Evolutionary conservation across 2,113 vertebrate species (phyloP).

Genomic region (Neotragus pygmaeus): DNA sequence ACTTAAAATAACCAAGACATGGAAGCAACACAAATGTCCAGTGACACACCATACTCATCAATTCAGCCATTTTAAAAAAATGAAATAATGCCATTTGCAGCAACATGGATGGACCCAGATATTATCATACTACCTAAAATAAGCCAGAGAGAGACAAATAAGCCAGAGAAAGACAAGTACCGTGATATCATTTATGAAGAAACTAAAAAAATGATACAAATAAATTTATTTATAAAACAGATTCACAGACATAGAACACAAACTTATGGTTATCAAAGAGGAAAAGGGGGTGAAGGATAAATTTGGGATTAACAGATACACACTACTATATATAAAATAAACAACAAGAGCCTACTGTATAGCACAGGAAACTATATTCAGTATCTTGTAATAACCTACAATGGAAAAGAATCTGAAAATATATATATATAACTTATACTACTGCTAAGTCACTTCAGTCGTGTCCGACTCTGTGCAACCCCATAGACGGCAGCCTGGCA

Average conservation of each 20-base stretch:
- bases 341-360: neutral
- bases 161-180: neutral
- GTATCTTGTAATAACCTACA: neutral
- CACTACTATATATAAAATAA: neutral
- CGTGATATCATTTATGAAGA: neutral
- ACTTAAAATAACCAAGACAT: neutral
- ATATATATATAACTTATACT: neutral
- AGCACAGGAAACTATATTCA: neutral
- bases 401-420: neutral
- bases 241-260: neutral
- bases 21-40: neutral
- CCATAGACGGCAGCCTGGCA: too few species aligned
- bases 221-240: neutral
- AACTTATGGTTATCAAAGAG: neutral
- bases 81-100: neutral
- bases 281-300: neutral
- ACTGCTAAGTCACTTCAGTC: too few species aligned
- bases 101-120: neutral
- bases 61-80: neutral
- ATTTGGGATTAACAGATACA: neutral
- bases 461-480: too few species aligned
- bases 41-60: neutral
- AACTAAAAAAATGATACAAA: neutral
- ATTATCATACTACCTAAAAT: neutral
- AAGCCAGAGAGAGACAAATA: too few species aligned